Base-by-base conservation (phyloP, 2,888 invertebrate species). In the Penaeus monodon region DNA sequence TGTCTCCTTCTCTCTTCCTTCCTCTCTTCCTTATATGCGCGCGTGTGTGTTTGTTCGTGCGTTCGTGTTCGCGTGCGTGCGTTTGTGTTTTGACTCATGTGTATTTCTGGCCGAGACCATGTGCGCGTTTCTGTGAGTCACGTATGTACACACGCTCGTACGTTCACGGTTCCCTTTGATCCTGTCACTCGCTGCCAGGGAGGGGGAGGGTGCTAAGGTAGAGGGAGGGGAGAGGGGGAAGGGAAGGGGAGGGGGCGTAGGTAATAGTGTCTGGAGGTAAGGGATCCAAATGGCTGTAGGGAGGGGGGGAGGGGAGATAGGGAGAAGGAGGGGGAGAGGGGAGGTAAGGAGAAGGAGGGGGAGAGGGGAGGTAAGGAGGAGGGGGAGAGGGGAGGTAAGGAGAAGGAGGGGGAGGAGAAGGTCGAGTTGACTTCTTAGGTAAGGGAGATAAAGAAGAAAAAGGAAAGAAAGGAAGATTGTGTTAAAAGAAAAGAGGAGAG, bases 71-170 rank as follows among this genome's bases (percentile, higher is more conserved):
- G 68, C 2, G 68, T 68, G 74, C 20, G 68, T 49, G 49, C 14
- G 49, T 49, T 10, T 68, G 74, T 74, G 74, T 63, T 77, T 84
- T 84, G 84, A 84, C 84, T 84, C 84, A 84, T 78, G 84, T 84
- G 74, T 84, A 84, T 84, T 84, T 84, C 84, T 84, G 84, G 84
- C 66, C 29, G 27, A 77, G 76, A 57, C 63, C 44, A 57, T 81
- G 81, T 81, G 81, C 33, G 63, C 22, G 49, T 65, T 57, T 84
- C 57, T 68, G 84, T 84, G 78, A 65, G 84, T 77, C 77, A 77
- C 49, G 57, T 17, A 38, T n/a, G 57, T 38, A 77, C 77, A 77
- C 57, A 77, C 57, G 65, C 2, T 12, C n/a, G 77, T 74, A 74
- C 64, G 77, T 44, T 29, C 44, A 76, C 29, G 82, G 77, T 27